These are phyloP conservation scores for Cantharis lateralis DNA, from an alignment of 2,888 invertebrate species.

Conservation along the genomic window DNA sequence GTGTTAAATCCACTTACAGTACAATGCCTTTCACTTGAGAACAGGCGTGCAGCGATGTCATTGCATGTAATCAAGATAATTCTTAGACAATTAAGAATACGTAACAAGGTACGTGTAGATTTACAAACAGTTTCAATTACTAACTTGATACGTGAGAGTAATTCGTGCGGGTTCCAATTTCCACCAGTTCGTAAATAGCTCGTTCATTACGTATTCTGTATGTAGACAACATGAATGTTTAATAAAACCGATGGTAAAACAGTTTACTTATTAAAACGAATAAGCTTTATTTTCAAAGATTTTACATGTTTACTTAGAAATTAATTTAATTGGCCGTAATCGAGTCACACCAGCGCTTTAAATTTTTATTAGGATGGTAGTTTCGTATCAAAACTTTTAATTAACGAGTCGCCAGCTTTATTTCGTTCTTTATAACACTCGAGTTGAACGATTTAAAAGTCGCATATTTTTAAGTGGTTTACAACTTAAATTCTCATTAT, in stretches of 20 bases:
- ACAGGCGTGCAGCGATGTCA: conserved; percentile 2
- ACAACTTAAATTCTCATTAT: neutral
- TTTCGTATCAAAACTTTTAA: neutral
- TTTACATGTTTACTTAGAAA: neutral
- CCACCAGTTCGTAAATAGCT: neutral
- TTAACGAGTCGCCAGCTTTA: neutral
- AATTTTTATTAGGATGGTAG: neutral
- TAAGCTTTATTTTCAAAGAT: neutral
- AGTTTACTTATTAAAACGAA: neutral
- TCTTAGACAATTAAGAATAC: conserved; percentile 15
- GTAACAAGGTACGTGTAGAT: conserved; percentile 9
- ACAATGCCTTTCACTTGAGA: neutral
- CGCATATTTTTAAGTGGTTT: neutral
- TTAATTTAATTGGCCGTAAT: neutral
- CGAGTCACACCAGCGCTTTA: neutral
- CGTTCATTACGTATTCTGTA: neutral
- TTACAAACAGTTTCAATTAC: conserved; percentile 10
- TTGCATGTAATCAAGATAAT: conserved; percentile 11
- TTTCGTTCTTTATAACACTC: neutral
- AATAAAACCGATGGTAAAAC: neutral
- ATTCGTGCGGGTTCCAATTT: neutral
- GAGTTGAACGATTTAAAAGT: neutral
- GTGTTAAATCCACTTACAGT: neutral
- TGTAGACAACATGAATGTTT: neutral
- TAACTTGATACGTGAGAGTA: conserved; percentile 4